Percentiles rank a stretch among this genome's conserved stretches.
phyloP scores from a whole-genome alignment of 2,113 vertebrate genomes.

The Malurus melanocephalus region DNA sequence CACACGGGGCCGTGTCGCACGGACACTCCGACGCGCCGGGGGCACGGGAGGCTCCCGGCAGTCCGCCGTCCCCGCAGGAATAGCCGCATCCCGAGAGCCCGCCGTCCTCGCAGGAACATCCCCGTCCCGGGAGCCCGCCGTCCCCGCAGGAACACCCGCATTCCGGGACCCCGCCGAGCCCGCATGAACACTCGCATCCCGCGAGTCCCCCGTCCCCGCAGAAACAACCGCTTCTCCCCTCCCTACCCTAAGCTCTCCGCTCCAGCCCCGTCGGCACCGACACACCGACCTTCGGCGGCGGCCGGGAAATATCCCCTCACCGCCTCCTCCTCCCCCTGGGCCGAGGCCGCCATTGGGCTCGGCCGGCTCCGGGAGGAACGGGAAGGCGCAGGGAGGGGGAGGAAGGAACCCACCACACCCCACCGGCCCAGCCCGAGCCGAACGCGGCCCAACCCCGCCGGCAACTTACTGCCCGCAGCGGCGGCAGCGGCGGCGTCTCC shows the following conservation, averaged over 20 bases:
- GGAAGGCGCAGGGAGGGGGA: not conserved
- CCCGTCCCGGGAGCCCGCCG: not conserved
- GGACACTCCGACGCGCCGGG: not conserved
- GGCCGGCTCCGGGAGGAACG: not conserved
- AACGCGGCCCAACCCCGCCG: not conserved
- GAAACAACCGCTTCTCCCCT: not conserved
- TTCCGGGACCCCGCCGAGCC: not conserved
- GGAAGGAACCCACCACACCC: not conserved
- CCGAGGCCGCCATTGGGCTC: conserved; percentile 40
- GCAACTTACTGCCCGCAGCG: conserved; percentile 36
- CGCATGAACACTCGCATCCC: not conserved
- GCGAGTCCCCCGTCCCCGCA: not conserved
- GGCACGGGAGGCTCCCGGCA: not conserved
- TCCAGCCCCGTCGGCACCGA: not conserved
- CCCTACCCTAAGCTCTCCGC: not conserved
- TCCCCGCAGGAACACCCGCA: not conserved
- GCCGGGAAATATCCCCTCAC: not conserved
- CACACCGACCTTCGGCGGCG: not conserved
- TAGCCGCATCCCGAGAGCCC: not conserved
- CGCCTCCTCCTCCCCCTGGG: not conserved
- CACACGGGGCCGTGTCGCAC: not conserved
- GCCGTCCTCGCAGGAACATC: not conserved
- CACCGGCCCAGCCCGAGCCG: not conserved
- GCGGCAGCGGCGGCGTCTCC: not conserved
- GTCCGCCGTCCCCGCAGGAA: not conserved